Evolutionary conservation across 2,113 vertebrate species (phyloP).

Genomic region (Scophthalmus maximus): DNA sequence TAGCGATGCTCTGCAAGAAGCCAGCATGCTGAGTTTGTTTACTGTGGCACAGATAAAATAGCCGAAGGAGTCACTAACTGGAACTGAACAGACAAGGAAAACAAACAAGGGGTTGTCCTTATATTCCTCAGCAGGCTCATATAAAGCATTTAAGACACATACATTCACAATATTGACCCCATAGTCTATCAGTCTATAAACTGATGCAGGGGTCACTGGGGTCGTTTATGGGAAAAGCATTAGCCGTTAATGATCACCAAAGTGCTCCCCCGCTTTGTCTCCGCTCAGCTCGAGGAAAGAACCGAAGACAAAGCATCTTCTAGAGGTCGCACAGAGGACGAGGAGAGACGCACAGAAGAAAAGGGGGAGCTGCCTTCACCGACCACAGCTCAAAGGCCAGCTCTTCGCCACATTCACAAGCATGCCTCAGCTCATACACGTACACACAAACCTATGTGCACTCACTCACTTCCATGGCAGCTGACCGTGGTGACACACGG

Average conservation of each 20-base stretch:
- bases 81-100: constrained; percentile 2
- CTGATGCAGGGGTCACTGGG: too few relatives aligned
- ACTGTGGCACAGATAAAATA: constrained; percentile 15
- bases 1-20: constrained; percentile 3
- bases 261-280: constrained; percentile 12
- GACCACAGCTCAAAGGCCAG: neutral
- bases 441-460: constrained; percentile 14
- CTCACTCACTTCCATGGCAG: constrained; percentile 33
- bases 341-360: constrained; percentile 1
- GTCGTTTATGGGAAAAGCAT: neutral
- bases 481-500: constrained; percentile 20
- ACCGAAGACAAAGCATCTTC: constrained; percentile 95
- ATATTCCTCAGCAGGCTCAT: too few relatives aligned
- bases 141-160: too few relatives aligned
- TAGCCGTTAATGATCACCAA: too few relatives aligned
- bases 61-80: neutral
- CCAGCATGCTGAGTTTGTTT: neutral
- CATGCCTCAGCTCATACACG: neutral
- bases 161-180: too few relatives aligned
- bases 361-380: neutral
- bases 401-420: neutral
- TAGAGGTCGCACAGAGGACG: constrained; percentile 67
- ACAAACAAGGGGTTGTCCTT: neutral
- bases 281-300: constrained; percentile 90
- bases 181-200: too few relatives aligned